A percentile compares a stretch with the other conserved stretches of the same genome.
Evolutionary conservation across 1,140 invertebrate genomes (phyloP).

Genomic region (Mycetomoellerius zeteki): DNA sequence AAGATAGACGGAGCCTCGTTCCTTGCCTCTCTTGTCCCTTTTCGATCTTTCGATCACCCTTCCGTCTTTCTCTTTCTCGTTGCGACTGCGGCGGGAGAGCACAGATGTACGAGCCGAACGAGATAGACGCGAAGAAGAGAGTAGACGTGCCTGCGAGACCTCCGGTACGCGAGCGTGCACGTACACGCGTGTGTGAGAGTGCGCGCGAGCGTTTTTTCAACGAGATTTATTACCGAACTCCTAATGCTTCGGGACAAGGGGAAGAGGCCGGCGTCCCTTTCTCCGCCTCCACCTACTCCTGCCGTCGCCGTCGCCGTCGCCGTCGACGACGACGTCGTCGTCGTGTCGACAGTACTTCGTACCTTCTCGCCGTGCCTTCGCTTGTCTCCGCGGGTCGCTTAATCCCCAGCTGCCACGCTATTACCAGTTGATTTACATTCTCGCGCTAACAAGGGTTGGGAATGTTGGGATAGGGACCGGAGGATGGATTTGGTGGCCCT

Average conservation of each 20-base stretch:
- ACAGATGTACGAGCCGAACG: constrained; percentile 76
- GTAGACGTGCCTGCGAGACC: constrained; percentile 71
- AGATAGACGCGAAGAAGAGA: constrained; percentile 78
- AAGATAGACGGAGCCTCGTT: not conserved
- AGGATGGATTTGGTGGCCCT: constrained; percentile 27
- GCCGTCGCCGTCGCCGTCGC: not conserved
- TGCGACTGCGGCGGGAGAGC: constrained; percentile 55
- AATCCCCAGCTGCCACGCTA: constrained; percentile 71
- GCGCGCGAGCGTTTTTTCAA: constrained; percentile 84
- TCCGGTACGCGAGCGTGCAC: constrained; percentile 45
- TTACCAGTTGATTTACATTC: constrained; percentile 77
- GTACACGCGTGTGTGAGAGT: constrained; percentile 49
- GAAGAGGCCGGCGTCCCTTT: constrained; percentile 59
- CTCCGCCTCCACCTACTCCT: constrained; percentile 31
- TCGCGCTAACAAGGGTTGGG: constrained; percentile 72
- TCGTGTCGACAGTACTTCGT: constrained; percentile 56
- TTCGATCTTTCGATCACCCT: constrained; percentile 54
- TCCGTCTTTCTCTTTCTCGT: constrained; percentile 65
- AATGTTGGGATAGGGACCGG: constrained; percentile 59
- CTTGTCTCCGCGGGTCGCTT: constrained; percentile 71
- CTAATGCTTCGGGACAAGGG: constrained; percentile 79
- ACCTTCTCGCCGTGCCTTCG: constrained; percentile 60
- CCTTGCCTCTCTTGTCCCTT: constrained; percentile 38
- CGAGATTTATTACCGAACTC: constrained; percentile 86
- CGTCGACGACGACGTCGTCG: not conserved